Evolutionary conservation across 2,113 vertebrate species (phyloP).

Genomic region (Myocastor coypus): DNA sequence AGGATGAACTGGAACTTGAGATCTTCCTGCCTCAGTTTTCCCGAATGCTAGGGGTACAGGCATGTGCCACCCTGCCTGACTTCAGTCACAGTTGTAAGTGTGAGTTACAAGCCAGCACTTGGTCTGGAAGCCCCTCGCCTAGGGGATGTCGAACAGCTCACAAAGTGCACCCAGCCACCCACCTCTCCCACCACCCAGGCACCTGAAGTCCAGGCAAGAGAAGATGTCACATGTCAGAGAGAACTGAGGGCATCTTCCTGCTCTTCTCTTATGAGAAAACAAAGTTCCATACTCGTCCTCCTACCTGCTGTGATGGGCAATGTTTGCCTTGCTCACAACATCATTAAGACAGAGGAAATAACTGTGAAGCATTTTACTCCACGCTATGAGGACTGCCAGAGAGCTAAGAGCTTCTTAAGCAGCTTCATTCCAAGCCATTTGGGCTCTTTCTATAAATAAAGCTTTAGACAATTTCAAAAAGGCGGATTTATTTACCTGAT

Average conservation of each 20-base stretch:
- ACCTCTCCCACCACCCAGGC: not conserved
- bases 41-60: not conserved
- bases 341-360: constrained; percentile 34
- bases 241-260: not conserved
- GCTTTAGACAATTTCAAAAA: constrained; percentile 42
- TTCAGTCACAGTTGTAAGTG: not conserved
- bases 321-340: not conserved
- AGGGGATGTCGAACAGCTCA: rapidly evolving
- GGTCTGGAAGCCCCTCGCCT: not conserved
- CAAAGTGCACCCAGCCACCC: too few species aligned
- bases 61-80: not conserved
- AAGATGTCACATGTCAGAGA: not conserved
- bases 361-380: not conserved
- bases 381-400: not conserved
- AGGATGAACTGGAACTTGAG: not conserved
- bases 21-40: not conserved
- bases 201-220: not conserved
- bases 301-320: rapidly evolving
- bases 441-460: constrained; percentile 73
- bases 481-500: constrained; percentile 66
- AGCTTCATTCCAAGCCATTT: constrained; percentile 60
- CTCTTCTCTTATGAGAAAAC: not conserved
- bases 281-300: rapidly evolving
- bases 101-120: too few species aligned
- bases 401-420: constrained; percentile 66